Evolutionary conservation across 2,888 invertebrate genomes (phyloP).

Genomic region (Leptopilina syphax): DNA sequence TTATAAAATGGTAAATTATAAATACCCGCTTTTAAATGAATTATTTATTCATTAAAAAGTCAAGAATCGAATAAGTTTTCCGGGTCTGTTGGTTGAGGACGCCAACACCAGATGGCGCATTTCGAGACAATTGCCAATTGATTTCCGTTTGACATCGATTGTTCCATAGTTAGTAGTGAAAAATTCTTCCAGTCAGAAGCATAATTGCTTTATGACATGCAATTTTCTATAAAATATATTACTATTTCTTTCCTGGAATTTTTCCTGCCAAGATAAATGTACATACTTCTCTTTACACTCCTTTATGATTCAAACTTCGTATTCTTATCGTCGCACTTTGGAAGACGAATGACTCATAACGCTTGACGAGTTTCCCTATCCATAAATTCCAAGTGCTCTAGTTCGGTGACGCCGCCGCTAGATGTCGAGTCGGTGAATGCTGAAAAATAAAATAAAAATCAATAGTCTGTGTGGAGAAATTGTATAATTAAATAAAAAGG

Average conservation of each 20-base stretch:
- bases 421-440: background rate
- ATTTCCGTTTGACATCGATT: too few species aligned
- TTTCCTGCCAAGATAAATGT: too few species aligned
- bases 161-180: too few species aligned
- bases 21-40: too few species aligned
- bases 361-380: background rate
- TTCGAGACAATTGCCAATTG: background rate
- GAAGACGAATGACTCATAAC: background rate
- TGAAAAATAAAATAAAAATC: background rate
- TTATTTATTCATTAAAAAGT: background rate
- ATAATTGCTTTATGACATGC: too few species aligned
- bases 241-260: too few species aligned
- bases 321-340: background rate
- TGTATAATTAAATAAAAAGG: background rate
- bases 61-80: background rate
- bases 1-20: too few species aligned
- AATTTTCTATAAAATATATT: too few species aligned
- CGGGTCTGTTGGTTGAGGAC: conserved; percentile 1
- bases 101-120: background rate
- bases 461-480: too few species aligned
- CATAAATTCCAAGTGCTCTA: background rate
- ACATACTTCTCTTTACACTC: too few species aligned
- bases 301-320: background rate
- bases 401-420: background rate
- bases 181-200: too few species aligned